Evolutionary conservation across 1,140 invertebrate species (phyloP).

Genomic region (Drosophila arizonae): DNA sequence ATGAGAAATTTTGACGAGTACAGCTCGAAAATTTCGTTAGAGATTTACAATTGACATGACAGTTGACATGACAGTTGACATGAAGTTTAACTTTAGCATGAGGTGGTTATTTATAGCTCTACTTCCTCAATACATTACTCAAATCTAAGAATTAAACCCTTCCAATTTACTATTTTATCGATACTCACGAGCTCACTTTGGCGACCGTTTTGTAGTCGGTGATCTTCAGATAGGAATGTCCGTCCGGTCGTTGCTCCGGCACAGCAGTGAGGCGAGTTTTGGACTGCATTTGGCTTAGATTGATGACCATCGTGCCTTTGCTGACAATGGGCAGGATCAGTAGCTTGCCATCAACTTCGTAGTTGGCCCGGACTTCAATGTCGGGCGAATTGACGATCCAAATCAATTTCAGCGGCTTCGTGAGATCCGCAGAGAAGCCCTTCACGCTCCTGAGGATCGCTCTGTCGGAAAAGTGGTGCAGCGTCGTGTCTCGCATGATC

Average conservation of each 20-base stretch:
- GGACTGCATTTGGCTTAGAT: constrained; percentile 19
- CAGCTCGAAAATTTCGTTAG: too few species aligned
- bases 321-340: constrained; percentile 57
- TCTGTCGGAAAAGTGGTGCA: constrained; percentile 35
- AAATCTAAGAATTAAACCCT: too few species aligned
- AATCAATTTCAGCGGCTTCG: constrained; percentile 45
- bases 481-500: constrained; percentile 32
- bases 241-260: constrained; percentile 47
- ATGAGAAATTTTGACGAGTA: too few species aligned
- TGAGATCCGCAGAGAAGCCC: constrained; percentile 48
- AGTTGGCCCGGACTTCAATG: constrained; percentile 53
- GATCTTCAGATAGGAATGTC: constrained; percentile 52
- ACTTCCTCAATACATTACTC: too few species aligned
- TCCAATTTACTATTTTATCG: neutral
- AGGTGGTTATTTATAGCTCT: too few species aligned
- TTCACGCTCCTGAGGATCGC: constrained; percentile 32
- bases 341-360: constrained; percentile 60
- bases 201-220: constrained; percentile 39
- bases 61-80: too few species aligned
- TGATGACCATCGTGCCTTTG: constrained; percentile 40
- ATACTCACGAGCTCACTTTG: constrained; percentile 52
- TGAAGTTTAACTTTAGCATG: too few species aligned
- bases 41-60: too few species aligned
- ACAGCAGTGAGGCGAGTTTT: constrained; percentile 33
- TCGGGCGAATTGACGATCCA: constrained; percentile 4